Evolutionary conservation across 2,888 invertebrate genomes (phyloP), one percentile per base, ranked within the genome.

Genomic region (Xestia ashworthii): DNA sequence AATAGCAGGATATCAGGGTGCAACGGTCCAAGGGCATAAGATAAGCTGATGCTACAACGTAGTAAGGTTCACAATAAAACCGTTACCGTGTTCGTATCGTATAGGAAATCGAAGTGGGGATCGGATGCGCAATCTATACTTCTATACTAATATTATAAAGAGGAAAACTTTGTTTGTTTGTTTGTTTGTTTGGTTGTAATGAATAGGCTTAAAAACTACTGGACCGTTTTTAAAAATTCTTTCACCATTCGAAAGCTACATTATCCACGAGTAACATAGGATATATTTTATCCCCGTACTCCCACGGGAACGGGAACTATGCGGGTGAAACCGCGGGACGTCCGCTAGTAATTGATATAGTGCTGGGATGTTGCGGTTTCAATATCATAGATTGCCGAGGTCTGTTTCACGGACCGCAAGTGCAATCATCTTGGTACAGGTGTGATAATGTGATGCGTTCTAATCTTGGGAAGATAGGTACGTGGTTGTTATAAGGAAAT

Each of bases 301-400:
- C n/a, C n/a, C n/a, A n/a, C n/a, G n/a, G n/a, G n/a, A n/a, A n/a
- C n/a, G n/a, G n/a, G n/a, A n/a, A n/a, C n/a, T n/a, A n/a, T n/a
- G n/a, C n/a, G n/a, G n/a, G n/a, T n/a, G n/a, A n/a, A n/a, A n/a
- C n/a, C n/a, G n/a, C n/a, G n/a, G n/a, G n/a, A n/a, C n/a, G n/a
- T n/a, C n/a, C n/a, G n/a, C n/a, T n/a, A n/a, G n/a, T 82, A 80
- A 83, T 84, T 80, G 80, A 84, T 83, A 84, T 73, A 53, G 71
- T 71, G 16, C 38, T 83, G 67, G 53, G 12, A 55, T 80, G 68
- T 83, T 83, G 83, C 58, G 84, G 83, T 84, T 84, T 80, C 83
- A 76, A 84, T 83, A 80, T 73, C 60, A 60, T 48, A 74, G 25
- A 69, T 75, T 48, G 72, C 12, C 11, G 6, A 22, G 50, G 58